Evolutionary conservation across 1,140 invertebrate genomes (phyloP).

Genomic region (Delia radicum): DNA sequence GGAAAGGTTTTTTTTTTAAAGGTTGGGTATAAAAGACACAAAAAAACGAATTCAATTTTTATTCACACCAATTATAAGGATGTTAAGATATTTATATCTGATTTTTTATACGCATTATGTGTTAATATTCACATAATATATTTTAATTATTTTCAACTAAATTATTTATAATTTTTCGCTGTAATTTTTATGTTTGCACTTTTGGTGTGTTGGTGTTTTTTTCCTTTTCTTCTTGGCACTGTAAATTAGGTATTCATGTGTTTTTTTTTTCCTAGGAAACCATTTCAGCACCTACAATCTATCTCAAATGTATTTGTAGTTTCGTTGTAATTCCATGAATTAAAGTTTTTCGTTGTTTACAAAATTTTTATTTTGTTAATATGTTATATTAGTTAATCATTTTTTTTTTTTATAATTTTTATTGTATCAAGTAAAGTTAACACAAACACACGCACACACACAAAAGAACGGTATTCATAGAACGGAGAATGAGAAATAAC

Average conservation of each 20-base stretch:
- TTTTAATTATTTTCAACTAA: no score
- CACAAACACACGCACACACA: background rate
- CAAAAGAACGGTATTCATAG: background rate
- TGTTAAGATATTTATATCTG: no score
- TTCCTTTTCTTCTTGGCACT: background rate
- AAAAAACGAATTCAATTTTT: no score
- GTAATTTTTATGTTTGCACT: no score
- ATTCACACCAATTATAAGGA: no score
- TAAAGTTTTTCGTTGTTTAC: background rate
- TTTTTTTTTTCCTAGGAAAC: no score
- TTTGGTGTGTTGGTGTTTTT: background rate
- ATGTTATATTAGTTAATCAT: background rate
- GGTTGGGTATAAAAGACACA: no score
- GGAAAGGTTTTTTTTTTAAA: no score
- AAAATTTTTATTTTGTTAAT: background rate
- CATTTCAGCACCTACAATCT: background rate
- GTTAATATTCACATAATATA: no score
- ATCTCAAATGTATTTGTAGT: background rate
- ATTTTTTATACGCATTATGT: no score
- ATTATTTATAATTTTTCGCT: no score
- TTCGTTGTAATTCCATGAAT: background rate
- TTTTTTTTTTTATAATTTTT: background rate
- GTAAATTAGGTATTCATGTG: background rate
- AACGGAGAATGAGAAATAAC: constrained; percentile 9
- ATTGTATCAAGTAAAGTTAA: background rate